Conservation (phyloP, 1,140 invertebrate genomes). For the Lineus longissimus region DNA sequence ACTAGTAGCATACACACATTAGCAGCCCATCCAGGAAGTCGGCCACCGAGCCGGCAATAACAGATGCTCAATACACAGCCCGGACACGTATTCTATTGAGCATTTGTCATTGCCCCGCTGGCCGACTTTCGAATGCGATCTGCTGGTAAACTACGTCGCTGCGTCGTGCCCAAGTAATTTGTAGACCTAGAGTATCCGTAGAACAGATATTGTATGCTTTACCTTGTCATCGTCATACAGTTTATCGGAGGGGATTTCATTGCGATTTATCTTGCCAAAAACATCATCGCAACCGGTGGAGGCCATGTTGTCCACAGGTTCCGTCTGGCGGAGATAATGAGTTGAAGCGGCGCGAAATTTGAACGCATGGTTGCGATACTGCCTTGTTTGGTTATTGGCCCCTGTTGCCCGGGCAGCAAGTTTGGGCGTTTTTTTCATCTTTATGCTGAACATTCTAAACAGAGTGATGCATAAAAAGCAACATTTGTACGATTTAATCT, state of each 20-base stretch:
- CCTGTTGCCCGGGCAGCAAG: no score
- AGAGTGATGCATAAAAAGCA: no score
- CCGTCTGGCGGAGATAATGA: no score
- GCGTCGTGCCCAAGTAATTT: neutral
- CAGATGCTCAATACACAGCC: neutral
- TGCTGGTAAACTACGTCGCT: neutral
- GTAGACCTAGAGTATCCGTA: neutral
- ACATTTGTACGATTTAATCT: no score
- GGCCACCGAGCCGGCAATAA: neutral
- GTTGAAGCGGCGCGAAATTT: no score
- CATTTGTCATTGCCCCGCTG: neutral
- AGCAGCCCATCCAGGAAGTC: neutral
- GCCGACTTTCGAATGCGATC: neutral
- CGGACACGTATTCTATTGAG: neutral
- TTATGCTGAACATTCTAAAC: no score
- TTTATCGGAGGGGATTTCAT: conserved; percentile 87
- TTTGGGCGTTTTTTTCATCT: no score
- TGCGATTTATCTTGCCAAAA: conserved; percentile 83
- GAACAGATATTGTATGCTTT: neutral
- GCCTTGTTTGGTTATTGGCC: no score
- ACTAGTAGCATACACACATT: no score
- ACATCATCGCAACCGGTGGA: no score
- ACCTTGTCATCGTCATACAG: conserved; percentile 81
- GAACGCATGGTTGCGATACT: no score
- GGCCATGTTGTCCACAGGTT: no score